Evolutionary conservation across 1,140 invertebrate genomes (phyloP), one percentile per base, ranked within the genome.

Genomic region (Galendromus occidentalis): DNA sequence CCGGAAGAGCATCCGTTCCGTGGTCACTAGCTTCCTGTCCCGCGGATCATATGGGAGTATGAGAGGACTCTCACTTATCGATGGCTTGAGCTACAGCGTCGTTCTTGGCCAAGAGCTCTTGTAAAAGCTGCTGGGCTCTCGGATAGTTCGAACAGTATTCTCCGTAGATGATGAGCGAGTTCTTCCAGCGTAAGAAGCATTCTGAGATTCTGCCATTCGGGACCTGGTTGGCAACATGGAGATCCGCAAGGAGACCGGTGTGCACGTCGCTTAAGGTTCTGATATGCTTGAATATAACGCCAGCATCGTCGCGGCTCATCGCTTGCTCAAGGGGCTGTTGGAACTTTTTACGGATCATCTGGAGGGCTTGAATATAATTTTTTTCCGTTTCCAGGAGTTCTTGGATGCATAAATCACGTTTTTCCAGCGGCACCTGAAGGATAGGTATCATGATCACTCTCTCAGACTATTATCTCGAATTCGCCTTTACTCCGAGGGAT

Each of bases 321-420:
- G 33, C 51, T 17, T 25, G 17, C 9, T 59, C 51, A 14, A 59
- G 51, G 17, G 87, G 87, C 67, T 81, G 78, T 71, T 87, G 82
- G 71, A 91, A 93, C 74, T 87, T 83, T 66, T 82, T 82, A 65
- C 86, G 83, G 44, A 98, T 82, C 78, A 90, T 93, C 70, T 83
- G 83, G 18, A 98, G 79, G 42, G 94, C 93, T 70, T 94, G 88
- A 20, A 95, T 84, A 75, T 97, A 98, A 77, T 97, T 97, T 68
- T 85, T 86, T 76, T 98, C 94, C 0, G 94, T 98, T 76, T 96
- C 91, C 14, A 96, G 82, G 4, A 98, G 78, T 76, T 98, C 94
- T 71, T 90, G 85, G 68, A 98, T 87, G 63, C 94, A 92, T 74
- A 92, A 92, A 76, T 97, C 92, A 66, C 91, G 79, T 76, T 95